These are phyloP conservation scores for Schrankia costaestrigalis DNA, from an alignment of 2,888 invertebrate genomes.

Conservation along the genomic window DNA sequence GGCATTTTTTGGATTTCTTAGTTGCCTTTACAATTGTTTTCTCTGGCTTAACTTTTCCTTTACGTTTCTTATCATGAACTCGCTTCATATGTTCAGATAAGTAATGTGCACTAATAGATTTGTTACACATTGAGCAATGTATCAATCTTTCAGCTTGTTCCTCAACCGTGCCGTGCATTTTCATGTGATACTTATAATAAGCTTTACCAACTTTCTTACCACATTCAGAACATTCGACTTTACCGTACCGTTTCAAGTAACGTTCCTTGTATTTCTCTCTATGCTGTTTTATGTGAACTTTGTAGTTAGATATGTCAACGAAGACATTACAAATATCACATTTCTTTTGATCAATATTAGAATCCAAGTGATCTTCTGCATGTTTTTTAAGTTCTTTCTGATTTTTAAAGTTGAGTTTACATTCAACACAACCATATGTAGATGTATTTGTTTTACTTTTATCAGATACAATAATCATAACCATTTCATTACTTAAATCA, in stretches of 20 bases:
- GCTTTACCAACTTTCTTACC: conserved; percentile 28
- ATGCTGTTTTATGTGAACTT: conserved; percentile 28
- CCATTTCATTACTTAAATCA: conserved; percentile 12
- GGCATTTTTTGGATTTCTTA: conserved; percentile 21
- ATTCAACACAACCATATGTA: conserved; percentile 22
- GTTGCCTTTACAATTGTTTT: neutral
- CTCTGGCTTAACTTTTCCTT: neutral
- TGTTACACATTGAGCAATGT: conserved; percentile 29
- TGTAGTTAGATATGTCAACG: conserved; percentile 18
- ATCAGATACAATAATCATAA: conserved; percentile 20
- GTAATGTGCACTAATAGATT: conserved; percentile 21
- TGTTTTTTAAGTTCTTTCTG: conserved; percentile 15
- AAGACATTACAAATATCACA: conserved; percentile 33
- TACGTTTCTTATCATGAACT: conserved; percentile 14
- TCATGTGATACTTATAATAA: conserved; percentile 33
- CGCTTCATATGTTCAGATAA: conserved; percentile 26
- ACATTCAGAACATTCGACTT: conserved; percentile 38
- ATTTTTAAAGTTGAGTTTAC: conserved; percentile 15
- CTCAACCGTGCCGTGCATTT: conserved; percentile 25
- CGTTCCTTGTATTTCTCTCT: conserved; percentile 24
- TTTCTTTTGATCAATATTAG: conserved; percentile 16
- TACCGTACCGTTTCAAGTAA: conserved; percentile 17
- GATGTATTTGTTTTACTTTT: conserved; percentile 16
- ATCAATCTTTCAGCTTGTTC: conserved; percentile 20
- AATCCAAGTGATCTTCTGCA: conserved; percentile 11